Evolutionary conservation across 2,888 invertebrate genomes (phyloP).

Genomic region (Ptychoptera albimana): DNA sequence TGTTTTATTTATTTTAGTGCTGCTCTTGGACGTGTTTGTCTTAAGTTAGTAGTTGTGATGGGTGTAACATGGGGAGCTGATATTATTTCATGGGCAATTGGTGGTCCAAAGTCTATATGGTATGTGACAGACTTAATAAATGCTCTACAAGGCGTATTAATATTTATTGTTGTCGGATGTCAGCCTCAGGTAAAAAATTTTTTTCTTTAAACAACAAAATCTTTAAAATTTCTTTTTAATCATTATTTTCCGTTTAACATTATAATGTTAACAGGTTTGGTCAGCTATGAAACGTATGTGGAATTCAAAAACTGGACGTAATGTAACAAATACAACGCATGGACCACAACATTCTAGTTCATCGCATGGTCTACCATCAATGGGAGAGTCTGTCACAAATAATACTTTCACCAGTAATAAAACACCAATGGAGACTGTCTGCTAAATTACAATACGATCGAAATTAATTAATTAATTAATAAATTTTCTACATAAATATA

Average conservation of each 20-base stretch:
- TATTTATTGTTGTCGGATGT: conserved; percentile 77
- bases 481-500: too few relatives aligned
- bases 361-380: conserved; percentile 67
- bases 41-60: conserved; percentile 73
- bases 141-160: conserved; percentile 74
- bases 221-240: conserved; percentile 1
- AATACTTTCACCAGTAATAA: conserved; percentile 39
- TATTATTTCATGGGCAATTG: conserved; percentile 68
- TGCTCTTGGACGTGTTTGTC: conserved; percentile 66
- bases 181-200: conserved; percentile 54
- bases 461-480: too few relatives aligned
- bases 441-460: conserved; percentile 24
- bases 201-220: conserved; percentile 1
- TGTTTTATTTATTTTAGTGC: conserved; percentile 38
- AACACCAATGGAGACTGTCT: conserved; percentile 45
- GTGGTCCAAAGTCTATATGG: conserved; percentile 68
- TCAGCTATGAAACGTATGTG: conserved; percentile 48
- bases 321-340: conserved; percentile 37
- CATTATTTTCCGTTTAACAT: background rate
- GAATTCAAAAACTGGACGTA: conserved; percentile 39
- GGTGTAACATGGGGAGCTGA: conserved; percentile 68
- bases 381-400: conserved; percentile 60
- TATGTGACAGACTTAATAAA: conserved; percentile 73
- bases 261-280: conserved; percentile 36
- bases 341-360: conserved; percentile 55